phyloP scores from a whole-genome alignment of 2,113 vertebrate genomes.

The Mandrillus leucophaeus region DNA sequence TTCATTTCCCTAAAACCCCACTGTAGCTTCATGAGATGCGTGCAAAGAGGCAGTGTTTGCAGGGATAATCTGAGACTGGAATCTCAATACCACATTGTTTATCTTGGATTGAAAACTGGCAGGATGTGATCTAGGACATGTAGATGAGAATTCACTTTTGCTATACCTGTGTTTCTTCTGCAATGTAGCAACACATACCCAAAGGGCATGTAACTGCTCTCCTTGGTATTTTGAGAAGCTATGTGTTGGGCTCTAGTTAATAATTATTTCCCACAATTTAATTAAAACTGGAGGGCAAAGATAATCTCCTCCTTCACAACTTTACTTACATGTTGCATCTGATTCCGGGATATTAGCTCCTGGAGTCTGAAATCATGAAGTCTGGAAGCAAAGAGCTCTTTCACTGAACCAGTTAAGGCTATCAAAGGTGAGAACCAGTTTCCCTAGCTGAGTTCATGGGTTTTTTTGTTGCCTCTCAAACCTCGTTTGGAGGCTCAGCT shows the following conservation, averaged over 20 bases:
- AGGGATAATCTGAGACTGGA: not conserved
- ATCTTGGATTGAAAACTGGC: not conserved
- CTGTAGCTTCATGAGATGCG: not conserved
- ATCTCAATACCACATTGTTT: not conserved
- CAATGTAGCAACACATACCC: not conserved
- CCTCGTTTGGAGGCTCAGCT: not conserved
- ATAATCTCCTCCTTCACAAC: constrained; percentile 1
- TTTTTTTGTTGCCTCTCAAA: not conserved
- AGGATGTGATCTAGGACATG: not conserved
- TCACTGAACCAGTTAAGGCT: not conserved
- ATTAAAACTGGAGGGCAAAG: constrained; percentile 26
- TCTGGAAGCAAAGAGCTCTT: not conserved
- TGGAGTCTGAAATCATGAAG: not conserved
- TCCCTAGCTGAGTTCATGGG: not conserved
- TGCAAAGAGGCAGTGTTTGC: not conserved
- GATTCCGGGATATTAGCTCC: not conserved
- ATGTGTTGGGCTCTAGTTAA: constrained; percentile 1
- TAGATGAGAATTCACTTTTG: not conserved
- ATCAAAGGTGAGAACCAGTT: not conserved
- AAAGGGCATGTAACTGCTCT: not conserved
- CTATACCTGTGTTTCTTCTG: not conserved
- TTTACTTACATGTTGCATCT: not conserved
- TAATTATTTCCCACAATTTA: constrained; percentile 29
- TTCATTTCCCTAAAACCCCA: not conserved
- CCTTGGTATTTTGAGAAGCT: constrained; percentile 15